These are phyloP conservation scores for Zeugodacus cucurbitae DNA, from an alignment of 1,140 invertebrate genomes.

Conservation along the genomic window DNA sequence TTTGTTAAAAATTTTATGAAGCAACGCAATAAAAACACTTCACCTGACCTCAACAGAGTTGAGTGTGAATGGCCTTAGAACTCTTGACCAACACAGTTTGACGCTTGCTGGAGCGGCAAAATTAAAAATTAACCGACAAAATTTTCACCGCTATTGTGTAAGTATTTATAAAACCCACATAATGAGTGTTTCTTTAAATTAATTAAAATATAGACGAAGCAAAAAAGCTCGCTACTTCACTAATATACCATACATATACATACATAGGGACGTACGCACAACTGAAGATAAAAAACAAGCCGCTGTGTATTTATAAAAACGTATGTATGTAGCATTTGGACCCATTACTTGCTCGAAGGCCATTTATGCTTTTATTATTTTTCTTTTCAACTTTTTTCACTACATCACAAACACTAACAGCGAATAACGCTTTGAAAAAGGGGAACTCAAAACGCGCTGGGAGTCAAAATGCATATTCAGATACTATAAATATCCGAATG, in stretches of 20 bases:
- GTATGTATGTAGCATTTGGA: neutral
- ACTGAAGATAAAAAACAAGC: neutral
- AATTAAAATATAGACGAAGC: neutral
- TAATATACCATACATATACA: neutral
- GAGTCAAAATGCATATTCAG: neutral
- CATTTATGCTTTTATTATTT: neutral
- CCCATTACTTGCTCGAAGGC: neutral
- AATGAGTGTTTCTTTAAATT: neutral
- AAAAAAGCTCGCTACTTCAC: neutral
- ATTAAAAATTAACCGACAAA: neutral
- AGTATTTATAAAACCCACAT: neutral
- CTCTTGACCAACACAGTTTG: neutral
- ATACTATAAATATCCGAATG: neutral
- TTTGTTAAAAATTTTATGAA: neutral
- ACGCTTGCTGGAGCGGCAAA: neutral
- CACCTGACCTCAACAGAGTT: no score
- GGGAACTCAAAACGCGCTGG: neutral
- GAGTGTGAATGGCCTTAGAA: constrained; percentile 3
- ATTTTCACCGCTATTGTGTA: neutral
- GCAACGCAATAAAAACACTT: neutral
- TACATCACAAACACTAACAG: neutral
- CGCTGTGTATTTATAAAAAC: neutral
- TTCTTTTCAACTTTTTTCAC: neutral
- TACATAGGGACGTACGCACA: neutral
- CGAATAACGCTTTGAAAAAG: neutral